Evolutionary conservation across 2,113 vertebrate species (phyloP).

Genomic region (Ranitomeya imitator): DNA sequence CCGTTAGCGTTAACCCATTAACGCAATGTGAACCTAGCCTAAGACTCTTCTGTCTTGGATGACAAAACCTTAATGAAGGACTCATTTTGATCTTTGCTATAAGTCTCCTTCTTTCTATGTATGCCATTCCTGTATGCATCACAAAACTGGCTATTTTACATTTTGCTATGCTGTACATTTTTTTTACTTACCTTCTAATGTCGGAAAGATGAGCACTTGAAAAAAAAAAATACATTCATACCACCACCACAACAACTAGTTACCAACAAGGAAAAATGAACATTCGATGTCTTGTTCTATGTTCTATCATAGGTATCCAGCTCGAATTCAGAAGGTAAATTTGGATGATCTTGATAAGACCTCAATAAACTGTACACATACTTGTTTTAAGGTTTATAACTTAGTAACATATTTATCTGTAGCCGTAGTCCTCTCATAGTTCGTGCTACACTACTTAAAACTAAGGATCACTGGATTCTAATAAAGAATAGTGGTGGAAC

Average conservation of each 20-base stretch:
- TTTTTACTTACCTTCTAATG: neutral
- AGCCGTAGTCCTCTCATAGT: slow-evolving; percentile 72
- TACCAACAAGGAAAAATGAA: slow-evolving; percentile 74
- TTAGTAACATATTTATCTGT: slow-evolving; percentile 82
- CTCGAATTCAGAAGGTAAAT: slow-evolving; percentile 87
- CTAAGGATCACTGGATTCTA: slow-evolving; percentile 76
- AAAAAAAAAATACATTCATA: neutral
- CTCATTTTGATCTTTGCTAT: neutral
- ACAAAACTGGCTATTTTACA: neutral
- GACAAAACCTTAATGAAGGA: neutral
- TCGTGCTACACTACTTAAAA: slow-evolving; percentile 71
- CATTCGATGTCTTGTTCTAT: slow-evolving; percentile 75
- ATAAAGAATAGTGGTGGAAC: slow-evolving; percentile 74
- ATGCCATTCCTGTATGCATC: neutral
- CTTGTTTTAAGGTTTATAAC: slow-evolving; percentile 86
- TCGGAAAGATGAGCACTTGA: neutral
- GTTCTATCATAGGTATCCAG: slow-evolving; percentile 73
- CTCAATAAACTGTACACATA: slow-evolving; percentile 81
- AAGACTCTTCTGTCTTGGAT: neutral
- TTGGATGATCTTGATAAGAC: slow-evolving; percentile 90
- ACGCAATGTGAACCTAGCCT: too few species aligned
- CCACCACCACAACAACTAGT: neutral
- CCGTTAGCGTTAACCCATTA: too few species aligned
- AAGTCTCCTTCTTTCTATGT: neutral
- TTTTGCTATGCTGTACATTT: neutral